phyloP scores from a whole-genome alignment of 2,113 vertebrate genomes.

The Pseudopipra pipra region DNA sequence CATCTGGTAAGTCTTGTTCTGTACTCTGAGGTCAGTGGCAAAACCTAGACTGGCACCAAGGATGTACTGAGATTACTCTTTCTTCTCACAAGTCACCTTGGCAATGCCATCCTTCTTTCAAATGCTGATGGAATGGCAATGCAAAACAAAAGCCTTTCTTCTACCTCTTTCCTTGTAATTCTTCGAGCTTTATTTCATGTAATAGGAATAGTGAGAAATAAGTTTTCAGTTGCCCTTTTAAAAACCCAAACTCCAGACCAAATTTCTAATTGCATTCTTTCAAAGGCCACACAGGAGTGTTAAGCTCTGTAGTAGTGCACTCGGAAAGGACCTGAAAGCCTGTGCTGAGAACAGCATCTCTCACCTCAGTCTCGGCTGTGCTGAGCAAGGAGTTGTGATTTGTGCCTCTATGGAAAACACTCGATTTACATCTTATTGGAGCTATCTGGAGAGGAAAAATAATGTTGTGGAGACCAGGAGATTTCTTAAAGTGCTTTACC shows the following conservation, averaged over 20 bases:
- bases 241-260: neutral
- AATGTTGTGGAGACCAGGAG: neutral
- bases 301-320: neutral
- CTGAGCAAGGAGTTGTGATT: neutral
- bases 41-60: neutral
- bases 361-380: neutral
- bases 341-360: neutral
- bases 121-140: neutral
- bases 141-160: neutral
- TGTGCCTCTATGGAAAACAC: constrained; percentile 38
- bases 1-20: neutral
- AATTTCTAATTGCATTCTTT: neutral
- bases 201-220: neutral
- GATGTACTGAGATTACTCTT: neutral
- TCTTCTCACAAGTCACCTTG: neutral
- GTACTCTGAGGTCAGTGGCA: neutral
- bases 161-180: neutral
- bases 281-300: neutral
- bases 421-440: constrained; percentile 6
- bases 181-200: neutral
- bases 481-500: constrained; percentile 57
- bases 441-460: neutral
- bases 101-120: neutral
- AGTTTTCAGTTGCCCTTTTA: neutral
- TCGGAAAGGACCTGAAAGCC: neutral